Percentiles rank a stretch among this genome's conserved stretches.
phyloP scores from a whole-genome alignment of 2,888 invertebrate genomes.

The Pocota personata region DNA sequence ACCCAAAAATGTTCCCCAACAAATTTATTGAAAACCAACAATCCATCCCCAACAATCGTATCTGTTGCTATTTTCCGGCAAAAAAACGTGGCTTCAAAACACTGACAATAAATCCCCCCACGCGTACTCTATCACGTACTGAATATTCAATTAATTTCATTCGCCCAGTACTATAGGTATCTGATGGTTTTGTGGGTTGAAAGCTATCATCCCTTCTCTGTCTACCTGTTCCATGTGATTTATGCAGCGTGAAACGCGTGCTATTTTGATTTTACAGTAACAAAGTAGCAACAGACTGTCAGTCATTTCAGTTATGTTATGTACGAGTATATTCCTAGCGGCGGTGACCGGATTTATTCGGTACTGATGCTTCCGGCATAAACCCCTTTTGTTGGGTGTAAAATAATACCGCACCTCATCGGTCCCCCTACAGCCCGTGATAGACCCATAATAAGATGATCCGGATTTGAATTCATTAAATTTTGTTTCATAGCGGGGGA shows the following conservation, averaged over 20 bases:
- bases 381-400: background rate
- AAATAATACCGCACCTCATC: background rate
- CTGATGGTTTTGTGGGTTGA: background rate
- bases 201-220: background rate
- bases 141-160: slow-evolving; percentile 35
- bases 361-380: background rate
- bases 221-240: background rate
- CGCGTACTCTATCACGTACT: background rate
- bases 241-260: background rate
- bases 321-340: background rate
- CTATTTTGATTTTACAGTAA: background rate
- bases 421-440: background rate
- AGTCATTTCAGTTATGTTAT: background rate
- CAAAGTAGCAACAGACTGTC: background rate
- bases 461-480: slow-evolving; percentile 39
- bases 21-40: background rate
- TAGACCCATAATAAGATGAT: slow-evolving; percentile 21
- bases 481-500: background rate
- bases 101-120: background rate
- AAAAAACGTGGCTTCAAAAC: background rate
- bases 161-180: background rate
- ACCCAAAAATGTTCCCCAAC: background rate
- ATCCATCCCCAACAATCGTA: background rate
- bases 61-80: background rate
- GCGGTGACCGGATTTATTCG: background rate